Conservation (phyloP, 2,113 vertebrate genomes). For the Nyctereutes procyonoides region DNA sequence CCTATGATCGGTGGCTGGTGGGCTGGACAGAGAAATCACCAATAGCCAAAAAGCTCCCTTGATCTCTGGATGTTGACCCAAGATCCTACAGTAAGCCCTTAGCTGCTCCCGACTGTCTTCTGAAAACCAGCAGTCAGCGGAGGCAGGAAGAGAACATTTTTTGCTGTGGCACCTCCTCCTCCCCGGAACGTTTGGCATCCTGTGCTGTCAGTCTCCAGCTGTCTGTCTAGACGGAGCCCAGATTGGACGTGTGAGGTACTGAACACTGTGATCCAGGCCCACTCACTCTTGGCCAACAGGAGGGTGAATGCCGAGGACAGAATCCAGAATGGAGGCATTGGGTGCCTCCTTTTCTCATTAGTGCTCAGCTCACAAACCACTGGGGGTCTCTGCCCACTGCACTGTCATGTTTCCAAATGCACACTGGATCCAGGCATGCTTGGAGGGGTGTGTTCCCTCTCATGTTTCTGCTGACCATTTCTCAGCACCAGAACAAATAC, state of each 20-base stretch:
- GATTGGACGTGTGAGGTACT: slow-evolving; percentile 78
- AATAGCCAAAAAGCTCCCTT: neutral
- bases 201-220: slow-evolving; percentile 81
- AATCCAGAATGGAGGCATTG: neutral
- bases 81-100: neutral
- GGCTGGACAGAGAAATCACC: neutral
- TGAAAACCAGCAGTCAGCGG: neutral
- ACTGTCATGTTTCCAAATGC: rapidly evolving
- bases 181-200: slow-evolving; percentile 78
- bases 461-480: neutral
- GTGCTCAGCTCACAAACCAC: rapidly evolving
- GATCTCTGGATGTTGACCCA: too few species aligned
- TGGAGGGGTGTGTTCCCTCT: neutral
- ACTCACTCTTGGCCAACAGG: slow-evolving; percentile 67
- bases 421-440: neutral
- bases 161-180: neutral
- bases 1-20: neutral
- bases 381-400: neutral
- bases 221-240: slow-evolving; percentile 83
- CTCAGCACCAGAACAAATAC: neutral
- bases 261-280: slow-evolving; percentile 80
- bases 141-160: slow-evolving; percentile 32
- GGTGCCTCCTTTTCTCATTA: neutral
- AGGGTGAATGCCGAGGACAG: slow-evolving; percentile 51
- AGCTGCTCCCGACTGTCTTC: neutral